These are phyloP conservation scores for Drosophila kohkoa DNA, from an alignment of 1,140 invertebrate genomes.

Conservation along the genomic window DNA sequence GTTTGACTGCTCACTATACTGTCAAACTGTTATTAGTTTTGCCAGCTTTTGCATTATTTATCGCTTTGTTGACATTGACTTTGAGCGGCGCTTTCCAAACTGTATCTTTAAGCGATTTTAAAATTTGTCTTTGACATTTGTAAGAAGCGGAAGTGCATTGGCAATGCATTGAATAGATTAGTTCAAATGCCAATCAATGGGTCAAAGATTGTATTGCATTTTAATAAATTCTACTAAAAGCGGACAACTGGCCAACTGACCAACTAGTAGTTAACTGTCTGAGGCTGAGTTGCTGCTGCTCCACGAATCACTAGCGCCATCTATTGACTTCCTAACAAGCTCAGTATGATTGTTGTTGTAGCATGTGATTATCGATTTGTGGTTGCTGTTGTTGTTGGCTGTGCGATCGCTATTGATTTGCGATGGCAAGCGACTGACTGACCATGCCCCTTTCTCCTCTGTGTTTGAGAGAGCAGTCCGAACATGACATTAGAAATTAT, in stretches of 20 bases:
- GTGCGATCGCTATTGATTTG: constrained; percentile 41
- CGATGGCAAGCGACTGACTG: constrained; percentile 31
- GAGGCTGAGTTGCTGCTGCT: neutral
- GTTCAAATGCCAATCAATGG: neutral
- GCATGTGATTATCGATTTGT: constrained; percentile 57
- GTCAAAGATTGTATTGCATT: constrained; percentile 13
- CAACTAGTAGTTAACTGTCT: constrained; percentile 31
- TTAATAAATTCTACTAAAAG: constrained; percentile 15
- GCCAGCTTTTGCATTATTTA: constrained; percentile 29
- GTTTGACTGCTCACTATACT: constrained; percentile 32
- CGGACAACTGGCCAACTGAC: constrained; percentile 12
- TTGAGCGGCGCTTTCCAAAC: constrained; percentile 28
- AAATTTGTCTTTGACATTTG: constrained; percentile 43
- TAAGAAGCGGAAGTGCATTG: constrained; percentile 33
- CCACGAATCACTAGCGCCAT: constrained; percentile 44
- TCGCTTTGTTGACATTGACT: constrained; percentile 49
- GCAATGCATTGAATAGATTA: neutral
- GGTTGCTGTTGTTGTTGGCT: constrained; percentile 6
- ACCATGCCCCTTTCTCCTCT: neutral
- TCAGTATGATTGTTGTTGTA: neutral
- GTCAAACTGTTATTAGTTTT: constrained; percentile 29
- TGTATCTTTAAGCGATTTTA: constrained; percentile 8
- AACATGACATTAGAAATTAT: constrained; percentile 67
- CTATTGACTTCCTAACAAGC: constrained; percentile 48
- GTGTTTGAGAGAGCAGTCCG: constrained; percentile 41